Percentiles rank a stretch among this genome's conserved stretches.
Evolutionary conservation across 2,113 vertebrate genomes (phyloP).

Genomic region (Megatriorchis doriae): DNA sequence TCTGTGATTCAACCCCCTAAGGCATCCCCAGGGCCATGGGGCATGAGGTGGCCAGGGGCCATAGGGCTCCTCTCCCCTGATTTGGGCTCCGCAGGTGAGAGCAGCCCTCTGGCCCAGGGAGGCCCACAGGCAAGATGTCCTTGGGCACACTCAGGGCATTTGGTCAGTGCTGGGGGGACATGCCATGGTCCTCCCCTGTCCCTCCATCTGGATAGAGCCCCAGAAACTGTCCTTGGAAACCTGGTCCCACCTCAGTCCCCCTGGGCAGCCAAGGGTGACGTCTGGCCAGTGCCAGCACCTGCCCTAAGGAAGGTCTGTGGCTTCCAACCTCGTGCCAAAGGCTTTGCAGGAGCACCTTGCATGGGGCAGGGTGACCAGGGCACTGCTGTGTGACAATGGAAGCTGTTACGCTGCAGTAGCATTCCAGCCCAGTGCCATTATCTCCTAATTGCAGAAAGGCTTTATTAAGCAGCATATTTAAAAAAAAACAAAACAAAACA

Average conservation of each 20-base stretch:
- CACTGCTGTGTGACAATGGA: not conserved
- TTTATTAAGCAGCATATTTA: constrained; percentile 46
- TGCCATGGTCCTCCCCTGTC: not conserved
- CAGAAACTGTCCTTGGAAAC: not conserved
- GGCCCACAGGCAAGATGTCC: not conserved
- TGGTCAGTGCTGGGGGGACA: not conserved
- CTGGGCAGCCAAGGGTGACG: not conserved
- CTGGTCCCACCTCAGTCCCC: not conserved
- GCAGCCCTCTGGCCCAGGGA: not conserved
- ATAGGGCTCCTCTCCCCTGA: not conserved
- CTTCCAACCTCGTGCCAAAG: not conserved
- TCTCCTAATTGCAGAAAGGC: constrained; percentile 10
- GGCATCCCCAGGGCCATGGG: fast-evolving
- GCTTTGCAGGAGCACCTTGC: not conserved
- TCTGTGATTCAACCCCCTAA: not conserved
- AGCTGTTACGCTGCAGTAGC: not conserved
- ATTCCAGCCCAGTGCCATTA: not conserved
- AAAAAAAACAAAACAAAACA: not conserved
- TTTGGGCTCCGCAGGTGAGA: not conserved
- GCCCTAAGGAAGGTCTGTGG: not conserved
- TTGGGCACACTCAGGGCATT: fast-evolving
- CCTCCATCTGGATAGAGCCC: not conserved
- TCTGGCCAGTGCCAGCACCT: not conserved
- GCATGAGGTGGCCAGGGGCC: fast-evolving
- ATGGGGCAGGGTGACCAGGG: not conserved